These are phyloP conservation scores for Planiliza haematocheilus DNA, from an alignment of 2,113 vertebrate genomes.

Conservation along the genomic window DNA sequence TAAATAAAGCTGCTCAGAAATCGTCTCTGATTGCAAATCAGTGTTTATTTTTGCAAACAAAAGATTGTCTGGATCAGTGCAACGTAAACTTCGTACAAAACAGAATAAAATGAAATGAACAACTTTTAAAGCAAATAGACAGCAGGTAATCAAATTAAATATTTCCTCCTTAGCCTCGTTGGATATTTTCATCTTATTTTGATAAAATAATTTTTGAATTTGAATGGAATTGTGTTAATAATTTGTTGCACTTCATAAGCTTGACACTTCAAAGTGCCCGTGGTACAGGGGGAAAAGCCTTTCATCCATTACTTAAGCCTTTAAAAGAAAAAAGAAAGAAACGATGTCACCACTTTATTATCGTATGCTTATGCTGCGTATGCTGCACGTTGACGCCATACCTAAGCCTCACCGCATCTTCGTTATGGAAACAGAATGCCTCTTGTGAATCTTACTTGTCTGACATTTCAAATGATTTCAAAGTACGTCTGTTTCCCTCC, in stretches of 20 bases:
- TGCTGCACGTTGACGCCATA: slow-evolving; percentile 60
- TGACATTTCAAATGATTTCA: slow-evolving; percentile 79
- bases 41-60: slow-evolving; percentile 1
- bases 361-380: slow-evolving; percentile 57
- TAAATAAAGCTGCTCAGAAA: too few species aligned
- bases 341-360: slow-evolving; percentile 46
- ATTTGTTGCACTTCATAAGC: slow-evolving; percentile 39
- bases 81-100: neutral
- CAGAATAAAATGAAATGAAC: neutral
- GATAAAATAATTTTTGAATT: too few species aligned
- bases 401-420: slow-evolving; percentile 58
- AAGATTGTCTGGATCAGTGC: neutral
- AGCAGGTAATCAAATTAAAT: too few species aligned
- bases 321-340: slow-evolving; percentile 28
- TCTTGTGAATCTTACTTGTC: slow-evolving; percentile 73
- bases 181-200: too few species aligned
- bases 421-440: slow-evolving; percentile 71
- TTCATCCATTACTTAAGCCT: slow-evolving; percentile 48
- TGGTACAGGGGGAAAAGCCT: slow-evolving; percentile 18
- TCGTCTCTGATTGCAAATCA: slow-evolving; percentile 3
- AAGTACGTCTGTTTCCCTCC: slow-evolving; percentile 63
- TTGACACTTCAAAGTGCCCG: slow-evolving; percentile 59
- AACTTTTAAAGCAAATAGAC: too few species aligned
- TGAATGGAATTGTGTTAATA: neutral
- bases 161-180: too few species aligned